Evolutionary conservation across 2,888 invertebrate genomes (phyloP), one percentile per base, ranked within the genome.

Genomic region (Anoncus sp.): DNA sequence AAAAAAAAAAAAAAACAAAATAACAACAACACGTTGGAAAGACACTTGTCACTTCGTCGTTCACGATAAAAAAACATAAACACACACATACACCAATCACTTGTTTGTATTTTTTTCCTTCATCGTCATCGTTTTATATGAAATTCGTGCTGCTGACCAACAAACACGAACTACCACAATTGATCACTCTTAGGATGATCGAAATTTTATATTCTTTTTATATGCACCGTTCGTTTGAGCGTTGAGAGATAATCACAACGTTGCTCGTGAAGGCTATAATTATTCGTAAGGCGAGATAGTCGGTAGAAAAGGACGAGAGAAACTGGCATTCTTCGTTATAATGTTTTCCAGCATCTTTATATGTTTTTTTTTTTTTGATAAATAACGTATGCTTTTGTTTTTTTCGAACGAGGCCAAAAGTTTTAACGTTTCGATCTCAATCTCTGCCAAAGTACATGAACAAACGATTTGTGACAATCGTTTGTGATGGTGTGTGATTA

Each of bases 41-140:
- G 38, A 65, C 75, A 75, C 75, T 59, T 7, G 22, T 62, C 63
- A 65, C 63, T 65, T 51, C 35, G 35, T 49, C 38, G 63, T 14
- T 49, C 63, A 51, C 63, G 22, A 62, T 12, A 45, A 47, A 49
- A 31, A 31, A 4, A n/a, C 16, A 57, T 12, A 3, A 49, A 60
- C 55, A 47, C 63, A 49, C 43, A 14, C 59, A 55, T 60, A 40
- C 27, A 49, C 47, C 63, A 66, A 69, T 57, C 62, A 70, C 59
- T 76, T 51, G 22, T 60, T 59, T 38, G 65, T 66, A 66, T 35
- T 55, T 38, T 55, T 35, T 12, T 62, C 55, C 47, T 14, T 49
- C 55, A 55, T 62, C 47, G 18, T 49, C 55, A 55, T 35, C 12
- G 4, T 10, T 55, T 31, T 6, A 45, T 31, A 22, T 62, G 22